Evolutionary conservation across 2,888 invertebrate genomes (phyloP).

Genomic region (Heterodera filipjevi): DNA sequence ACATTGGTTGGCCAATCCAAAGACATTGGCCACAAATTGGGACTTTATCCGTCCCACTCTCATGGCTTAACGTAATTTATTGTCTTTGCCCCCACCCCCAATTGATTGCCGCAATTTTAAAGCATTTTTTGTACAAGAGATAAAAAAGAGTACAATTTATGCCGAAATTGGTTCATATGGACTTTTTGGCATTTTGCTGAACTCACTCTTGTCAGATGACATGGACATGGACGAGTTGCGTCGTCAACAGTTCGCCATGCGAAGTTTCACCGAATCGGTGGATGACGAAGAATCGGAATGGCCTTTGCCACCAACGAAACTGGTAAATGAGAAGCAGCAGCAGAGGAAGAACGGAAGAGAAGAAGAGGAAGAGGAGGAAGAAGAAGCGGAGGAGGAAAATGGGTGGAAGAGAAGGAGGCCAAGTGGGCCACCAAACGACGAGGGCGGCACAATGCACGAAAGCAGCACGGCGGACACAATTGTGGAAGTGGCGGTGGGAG

Average conservation of each 20-base stretch:
- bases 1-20: constrained; percentile 11
- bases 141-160: too few species aligned
- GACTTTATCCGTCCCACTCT: neutral
- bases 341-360: neutral
- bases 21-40: constrained; percentile 1
- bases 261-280: constrained; percentile 63
- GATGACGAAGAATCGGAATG: constrained; percentile 49
- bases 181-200: neutral
- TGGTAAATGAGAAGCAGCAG: neutral
- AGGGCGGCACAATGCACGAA: constrained; percentile 41
- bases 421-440: constrained; percentile 1
- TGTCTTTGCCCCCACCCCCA: neutral
- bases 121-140: too few species aligned
- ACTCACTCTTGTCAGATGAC: constrained; percentile 26
- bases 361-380: neutral
- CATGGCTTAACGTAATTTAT: neutral
- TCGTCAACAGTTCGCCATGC: constrained; percentile 55
- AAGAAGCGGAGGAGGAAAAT: constrained; percentile 16
- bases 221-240: constrained; percentile 44
- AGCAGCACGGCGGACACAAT: constrained; percentile 56
- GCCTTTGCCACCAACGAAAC: constrained; percentile 13
- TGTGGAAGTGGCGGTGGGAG: constrained; percentile 52
- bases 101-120: constrained; percentile 1
- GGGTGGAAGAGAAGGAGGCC: neutral
- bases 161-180: too few species aligned